Evolutionary conservation across 2,113 vertebrate genomes (phyloP).

Genomic region (Tursiops truncatus): DNA sequence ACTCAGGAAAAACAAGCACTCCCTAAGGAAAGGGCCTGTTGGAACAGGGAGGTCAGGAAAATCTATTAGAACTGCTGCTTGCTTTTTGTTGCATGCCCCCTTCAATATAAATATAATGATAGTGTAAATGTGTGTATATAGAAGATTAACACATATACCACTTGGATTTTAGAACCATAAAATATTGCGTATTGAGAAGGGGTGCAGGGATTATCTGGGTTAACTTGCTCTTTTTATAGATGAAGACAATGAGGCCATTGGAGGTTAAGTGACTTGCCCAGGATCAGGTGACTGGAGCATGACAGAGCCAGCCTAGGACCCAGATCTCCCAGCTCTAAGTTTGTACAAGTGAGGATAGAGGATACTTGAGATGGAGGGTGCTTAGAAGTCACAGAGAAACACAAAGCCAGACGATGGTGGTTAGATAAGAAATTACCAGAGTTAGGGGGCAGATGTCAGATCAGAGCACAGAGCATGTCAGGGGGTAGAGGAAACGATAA

Average conservation of each 20-base stretch:
- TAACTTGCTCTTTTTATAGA: not conserved
- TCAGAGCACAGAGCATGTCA: not conserved
- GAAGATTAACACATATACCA: conserved; percentile 71
- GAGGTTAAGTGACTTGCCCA: not conserved
- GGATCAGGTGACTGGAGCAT: not conserved
- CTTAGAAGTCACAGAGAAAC: not conserved
- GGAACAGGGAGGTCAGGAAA: conserved; percentile 82
- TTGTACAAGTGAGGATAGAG: not conserved
- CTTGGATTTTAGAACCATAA: conserved; percentile 64
- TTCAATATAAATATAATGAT: conserved; percentile 84
- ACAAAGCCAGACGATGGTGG: not conserved
- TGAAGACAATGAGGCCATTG: not conserved
- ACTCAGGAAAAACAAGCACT: conserved; percentile 84
- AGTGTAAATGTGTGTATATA: conserved; percentile 75
- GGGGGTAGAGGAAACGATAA: not conserved
- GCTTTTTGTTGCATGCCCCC: conserved; percentile 79
- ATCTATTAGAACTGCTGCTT: conserved; percentile 81
- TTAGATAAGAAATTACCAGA: not conserved
- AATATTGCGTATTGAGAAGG: not conserved
- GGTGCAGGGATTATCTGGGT: not conserved
- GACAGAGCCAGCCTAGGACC: not conserved
- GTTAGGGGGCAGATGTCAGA: not conserved
- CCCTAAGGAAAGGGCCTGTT: conserved; percentile 82
- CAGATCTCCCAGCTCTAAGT: not conserved
- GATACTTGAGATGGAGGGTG: not conserved